phyloP scores from a whole-genome alignment of 2,113 vertebrate species.

The Cettia cetti region DNA sequence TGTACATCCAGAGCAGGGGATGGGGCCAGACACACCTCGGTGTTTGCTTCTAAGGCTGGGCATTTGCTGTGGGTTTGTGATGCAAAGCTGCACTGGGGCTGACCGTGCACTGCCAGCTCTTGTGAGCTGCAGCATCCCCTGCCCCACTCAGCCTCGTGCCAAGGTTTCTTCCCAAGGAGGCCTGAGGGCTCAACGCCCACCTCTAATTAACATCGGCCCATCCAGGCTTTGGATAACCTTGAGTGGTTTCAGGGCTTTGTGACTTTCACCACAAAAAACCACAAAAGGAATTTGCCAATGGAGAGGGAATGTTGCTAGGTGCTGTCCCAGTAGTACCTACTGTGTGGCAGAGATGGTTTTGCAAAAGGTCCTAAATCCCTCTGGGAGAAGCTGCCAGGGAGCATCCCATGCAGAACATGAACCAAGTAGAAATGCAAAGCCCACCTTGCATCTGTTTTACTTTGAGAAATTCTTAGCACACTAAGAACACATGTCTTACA shows the following conservation, averaged over 20 bases:
- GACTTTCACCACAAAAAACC: background rate
- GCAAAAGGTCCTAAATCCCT: background rate
- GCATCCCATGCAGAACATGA: fast-evolving
- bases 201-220: background rate
- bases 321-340: background rate
- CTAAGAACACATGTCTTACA: background rate
- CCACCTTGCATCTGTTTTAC: background rate
- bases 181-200: background rate
- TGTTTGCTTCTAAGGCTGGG: background rate
- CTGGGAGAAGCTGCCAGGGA: background rate
- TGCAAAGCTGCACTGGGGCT: background rate
- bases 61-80: background rate
- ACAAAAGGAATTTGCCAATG: background rate
- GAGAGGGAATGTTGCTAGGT: background rate
- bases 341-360: background rate
- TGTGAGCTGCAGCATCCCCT: background rate
- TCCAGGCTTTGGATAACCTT: background rate
- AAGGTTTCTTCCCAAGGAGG: background rate
- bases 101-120: background rate
- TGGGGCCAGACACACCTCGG: background rate
- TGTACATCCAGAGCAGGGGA: too few species aligned
- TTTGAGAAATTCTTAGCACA: background rate
- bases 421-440: background rate
- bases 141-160: background rate
- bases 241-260: background rate